A percentile compares a stretch with the other conserved stretches of the same genome.
These are phyloP conservation scores for Corythucha ciliata DNA, from an alignment of 2,888 invertebrate species.

Conservation along the genomic window DNA sequence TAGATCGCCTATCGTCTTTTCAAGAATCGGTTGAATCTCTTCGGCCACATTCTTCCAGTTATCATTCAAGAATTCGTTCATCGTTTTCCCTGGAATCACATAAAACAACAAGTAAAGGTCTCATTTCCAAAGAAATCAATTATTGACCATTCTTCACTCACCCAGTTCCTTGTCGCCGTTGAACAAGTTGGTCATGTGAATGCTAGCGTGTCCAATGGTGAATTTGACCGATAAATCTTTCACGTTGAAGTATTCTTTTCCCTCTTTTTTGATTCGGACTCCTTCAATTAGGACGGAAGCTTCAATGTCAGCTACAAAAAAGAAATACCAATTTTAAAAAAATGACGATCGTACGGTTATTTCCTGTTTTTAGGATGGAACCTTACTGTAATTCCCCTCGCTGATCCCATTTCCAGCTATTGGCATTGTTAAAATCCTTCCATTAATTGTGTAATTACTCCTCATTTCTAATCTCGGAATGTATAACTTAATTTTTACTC, in stretches of 20 bases:
- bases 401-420: conserved; percentile 59
- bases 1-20: conserved; percentile 51
- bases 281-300: conserved; percentile 52
- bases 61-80: conserved; percentile 68
- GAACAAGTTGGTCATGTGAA: conserved; percentile 61
- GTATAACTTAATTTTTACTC: conserved; percentile 50
- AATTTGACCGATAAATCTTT: conserved; percentile 57
- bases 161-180: conserved; percentile 51
- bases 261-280: conserved; percentile 47
- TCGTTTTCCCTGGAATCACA: conserved; percentile 49
- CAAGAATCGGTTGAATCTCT: conserved; percentile 61
- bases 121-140: background rate
- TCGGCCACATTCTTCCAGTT: conserved; percentile 63
- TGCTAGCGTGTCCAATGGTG: conserved; percentile 53
- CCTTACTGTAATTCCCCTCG: conserved; percentile 50
- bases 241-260: conserved; percentile 49
- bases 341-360: background rate
- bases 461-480: conserved; percentile 56
- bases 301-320: conserved; percentile 54
- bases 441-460: conserved; percentile 56
- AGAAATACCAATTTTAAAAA: background rate
- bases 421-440: conserved; percentile 64
- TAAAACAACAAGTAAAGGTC: too few species aligned
- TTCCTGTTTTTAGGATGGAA: background rate
- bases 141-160: conserved; percentile 37